Percentiles rank a stretch among this genome's conserved stretches.
These are phyloP conservation scores for Umimayanthus kanabou DNA, from an alignment of 92 coral and sea anemone species.

Conservation along the genomic window DNA sequence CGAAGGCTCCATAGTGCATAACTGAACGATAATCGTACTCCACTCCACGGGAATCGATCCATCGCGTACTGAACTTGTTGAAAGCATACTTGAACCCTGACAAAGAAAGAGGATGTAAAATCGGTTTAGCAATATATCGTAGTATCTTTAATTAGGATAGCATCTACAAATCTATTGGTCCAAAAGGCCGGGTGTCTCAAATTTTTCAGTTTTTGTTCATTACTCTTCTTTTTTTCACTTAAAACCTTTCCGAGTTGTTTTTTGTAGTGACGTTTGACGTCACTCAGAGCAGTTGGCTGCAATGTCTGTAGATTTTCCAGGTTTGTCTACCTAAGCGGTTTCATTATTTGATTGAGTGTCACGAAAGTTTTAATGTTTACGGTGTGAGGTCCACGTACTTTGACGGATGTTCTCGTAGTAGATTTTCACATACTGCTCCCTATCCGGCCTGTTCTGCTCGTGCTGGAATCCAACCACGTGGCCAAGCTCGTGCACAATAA, in stretches of 20 bases:
- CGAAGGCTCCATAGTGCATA: slow-evolving; percentile 79
- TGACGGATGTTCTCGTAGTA: not conserved
- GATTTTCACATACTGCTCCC: slow-evolving; percentile 61
- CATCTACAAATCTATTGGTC: too few relatives aligned
- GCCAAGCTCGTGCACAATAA: slow-evolving; percentile 92
- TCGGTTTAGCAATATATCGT: too few relatives aligned
- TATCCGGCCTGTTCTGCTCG: slow-evolving; percentile 94
- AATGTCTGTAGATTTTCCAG: too few relatives aligned
- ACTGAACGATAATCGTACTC: slow-evolving; percentile 77
- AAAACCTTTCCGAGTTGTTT: too few relatives aligned
- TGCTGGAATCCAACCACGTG: slow-evolving; percentile 96
- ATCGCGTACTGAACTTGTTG: slow-evolving; percentile 48
- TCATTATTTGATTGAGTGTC: too few relatives aligned
- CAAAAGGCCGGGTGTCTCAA: too few relatives aligned
- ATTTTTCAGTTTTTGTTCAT: too few relatives aligned
- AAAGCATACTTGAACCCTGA: slow-evolving; percentile 72
- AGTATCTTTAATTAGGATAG: too few relatives aligned
- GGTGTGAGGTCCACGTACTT: not conserved
- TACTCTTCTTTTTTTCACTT: too few relatives aligned
- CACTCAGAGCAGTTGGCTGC: too few relatives aligned
- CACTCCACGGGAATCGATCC: slow-evolving; percentile 69
- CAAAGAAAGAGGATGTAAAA: not conserved
- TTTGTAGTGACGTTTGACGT: too few relatives aligned
- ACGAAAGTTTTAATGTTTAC: not conserved
- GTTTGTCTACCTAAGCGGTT: too few relatives aligned